A percentile compares a stretch with the other conserved stretches of the same genome.
Evolutionary conservation across 2,888 invertebrate genomes (phyloP).

Genomic region (Tethea ocularis): DNA sequence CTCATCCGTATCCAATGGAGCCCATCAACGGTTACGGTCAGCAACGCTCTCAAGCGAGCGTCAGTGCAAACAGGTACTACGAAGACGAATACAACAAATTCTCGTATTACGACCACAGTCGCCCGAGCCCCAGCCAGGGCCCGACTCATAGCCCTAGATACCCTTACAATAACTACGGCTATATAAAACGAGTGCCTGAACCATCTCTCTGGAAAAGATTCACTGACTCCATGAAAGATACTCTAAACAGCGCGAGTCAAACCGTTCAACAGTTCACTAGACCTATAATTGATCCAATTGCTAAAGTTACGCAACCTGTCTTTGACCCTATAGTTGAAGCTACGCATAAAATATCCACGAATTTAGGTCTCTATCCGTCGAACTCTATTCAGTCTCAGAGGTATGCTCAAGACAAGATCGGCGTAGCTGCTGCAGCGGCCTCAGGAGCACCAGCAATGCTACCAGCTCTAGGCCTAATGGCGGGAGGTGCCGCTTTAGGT

Average conservation of each 20-base stretch:
- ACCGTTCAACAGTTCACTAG: conserved; percentile 86
- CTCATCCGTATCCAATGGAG: conserved; percentile 84
- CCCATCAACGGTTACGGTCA: conserved; percentile 71
- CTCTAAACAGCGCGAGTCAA: conserved; percentile 88
- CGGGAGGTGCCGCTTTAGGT: conserved; percentile 92
- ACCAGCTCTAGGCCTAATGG: conserved; percentile 90
- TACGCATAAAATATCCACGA: conserved; percentile 90
- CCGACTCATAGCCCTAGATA: conserved; percentile 65
- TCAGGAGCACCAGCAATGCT: conserved; percentile 86
- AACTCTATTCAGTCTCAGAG: conserved; percentile 73
- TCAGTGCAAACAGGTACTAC: conserved; percentile 73
- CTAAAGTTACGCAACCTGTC: conserved; percentile 85
- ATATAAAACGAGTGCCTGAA: conserved; percentile 82
- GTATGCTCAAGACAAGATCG: conserved; percentile 86
- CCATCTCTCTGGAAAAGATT: conserved; percentile 89
- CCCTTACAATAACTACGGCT: conserved; percentile 85
- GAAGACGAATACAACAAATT: conserved; percentile 81
- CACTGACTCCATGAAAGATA: conserved; percentile 88
- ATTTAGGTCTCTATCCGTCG: conserved; percentile 86
- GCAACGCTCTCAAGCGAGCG: conserved; percentile 72
- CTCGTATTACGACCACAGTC: conserved; percentile 82
- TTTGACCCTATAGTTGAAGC: conserved; percentile 90
- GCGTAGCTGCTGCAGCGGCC: conserved; percentile 80
- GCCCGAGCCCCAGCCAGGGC: conserved; percentile 29
- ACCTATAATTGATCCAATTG: conserved; percentile 84